A percentile compares a stretch with the other conserved stretches of the same genome.
These are phyloP conservation scores for Trachelipus rathkii DNA, from an alignment of 1,140 invertebrate genomes.

Conservation along the genomic window DNA sequence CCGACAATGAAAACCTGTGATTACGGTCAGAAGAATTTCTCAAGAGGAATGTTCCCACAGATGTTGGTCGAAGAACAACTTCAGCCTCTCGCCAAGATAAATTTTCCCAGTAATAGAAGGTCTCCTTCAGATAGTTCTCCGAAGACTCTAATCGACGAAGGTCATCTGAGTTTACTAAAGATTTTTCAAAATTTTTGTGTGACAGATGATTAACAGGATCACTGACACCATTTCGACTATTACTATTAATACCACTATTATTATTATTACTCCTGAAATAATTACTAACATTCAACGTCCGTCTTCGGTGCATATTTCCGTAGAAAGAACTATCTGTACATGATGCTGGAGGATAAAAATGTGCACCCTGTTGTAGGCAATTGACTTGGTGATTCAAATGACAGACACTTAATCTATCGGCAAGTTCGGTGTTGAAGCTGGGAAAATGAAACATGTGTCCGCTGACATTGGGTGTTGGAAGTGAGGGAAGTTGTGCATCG, in stretches of 20 bases:
- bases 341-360: neutral
- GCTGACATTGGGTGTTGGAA: neutral
- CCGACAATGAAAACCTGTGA: conserved; percentile 73
- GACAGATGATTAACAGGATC: no score
- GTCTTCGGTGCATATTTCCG: neutral
- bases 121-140: neutral
- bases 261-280: no score
- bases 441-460: neutral
- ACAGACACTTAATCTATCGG: neutral
- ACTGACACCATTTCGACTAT: no score
- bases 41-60: conserved; percentile 65
- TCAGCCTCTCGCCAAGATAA: conserved; percentile 41
- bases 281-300: no score
- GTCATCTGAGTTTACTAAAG: neutral
- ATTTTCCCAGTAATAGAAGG: conserved; percentile 40
- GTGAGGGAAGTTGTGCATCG: neutral
- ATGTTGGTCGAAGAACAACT: conserved; percentile 31
- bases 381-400: neutral
- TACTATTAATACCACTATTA: no score
- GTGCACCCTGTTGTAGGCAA: neutral
- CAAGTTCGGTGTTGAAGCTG: neutral
- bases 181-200: no score
- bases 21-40: conserved; percentile 72
- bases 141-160: neutral
- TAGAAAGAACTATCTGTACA: conserved; percentile 1